phyloP scores from a whole-genome alignment of 2,113 vertebrate species.

The Garra rufa region DNA sequence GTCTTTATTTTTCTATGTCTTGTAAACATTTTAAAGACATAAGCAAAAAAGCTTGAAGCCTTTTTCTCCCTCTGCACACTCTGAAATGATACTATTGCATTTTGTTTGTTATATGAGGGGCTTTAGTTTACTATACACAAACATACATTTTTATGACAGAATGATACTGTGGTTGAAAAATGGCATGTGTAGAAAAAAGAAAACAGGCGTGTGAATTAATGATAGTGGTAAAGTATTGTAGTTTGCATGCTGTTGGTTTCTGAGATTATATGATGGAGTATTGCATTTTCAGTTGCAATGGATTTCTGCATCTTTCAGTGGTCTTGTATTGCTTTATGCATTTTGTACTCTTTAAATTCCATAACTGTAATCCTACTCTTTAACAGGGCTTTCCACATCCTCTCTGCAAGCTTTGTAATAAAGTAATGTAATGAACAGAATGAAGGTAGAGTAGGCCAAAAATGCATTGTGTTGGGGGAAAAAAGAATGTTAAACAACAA shows the following conservation, averaged over 20 bases:
- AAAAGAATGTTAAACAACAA: not conserved
- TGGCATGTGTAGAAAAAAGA: not conserved
- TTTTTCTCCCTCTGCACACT: slow-evolving; percentile 62
- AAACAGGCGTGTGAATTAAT: slow-evolving; percentile 45
- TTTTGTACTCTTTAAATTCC: not conserved
- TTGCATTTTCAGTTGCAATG: not conserved
- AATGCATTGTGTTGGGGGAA: not conserved
- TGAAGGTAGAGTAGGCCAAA: not conserved
- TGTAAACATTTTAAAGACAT: slow-evolving; percentile 90
- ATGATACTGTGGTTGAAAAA: slow-evolving; percentile 22
- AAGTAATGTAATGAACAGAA: not conserved
- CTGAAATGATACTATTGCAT: slow-evolving; percentile 54
- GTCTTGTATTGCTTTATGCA: not conserved
- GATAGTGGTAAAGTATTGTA: slow-evolving; percentile 26
- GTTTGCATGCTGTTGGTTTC: not conserved
- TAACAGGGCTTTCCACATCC: not conserved
- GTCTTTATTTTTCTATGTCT: slow-evolving; percentile 81
- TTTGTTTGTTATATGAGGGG: slow-evolving; percentile 62
- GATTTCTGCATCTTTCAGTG: not conserved
- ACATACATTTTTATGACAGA: slow-evolving; percentile 7
- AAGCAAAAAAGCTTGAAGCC: slow-evolving; percentile 74
- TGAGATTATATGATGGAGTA: not conserved
- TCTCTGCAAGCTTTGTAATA: not conserved
- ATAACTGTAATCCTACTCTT: slow-evolving; percentile 1
- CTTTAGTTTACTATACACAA: slow-evolving; percentile 45